Conservation (phyloP, 2,113 vertebrate genomes). For the Lichenostomus cassidix region DNA sequence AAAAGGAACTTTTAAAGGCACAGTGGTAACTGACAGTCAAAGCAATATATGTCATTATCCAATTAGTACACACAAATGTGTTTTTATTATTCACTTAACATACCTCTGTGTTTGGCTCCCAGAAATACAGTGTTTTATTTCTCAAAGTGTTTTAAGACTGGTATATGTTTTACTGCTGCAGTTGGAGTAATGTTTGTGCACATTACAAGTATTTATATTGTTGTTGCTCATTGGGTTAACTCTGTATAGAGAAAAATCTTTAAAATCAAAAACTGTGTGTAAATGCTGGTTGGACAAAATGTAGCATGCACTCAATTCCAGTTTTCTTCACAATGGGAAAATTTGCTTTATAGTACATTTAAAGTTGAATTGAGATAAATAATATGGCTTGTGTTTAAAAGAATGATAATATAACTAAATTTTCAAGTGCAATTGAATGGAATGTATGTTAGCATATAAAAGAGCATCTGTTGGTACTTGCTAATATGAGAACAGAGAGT, state of each 20-base stretch:
- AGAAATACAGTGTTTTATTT: constrained; percentile 31
- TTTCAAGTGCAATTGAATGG: constrained; percentile 7
- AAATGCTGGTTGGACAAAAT: constrained; percentile 25
- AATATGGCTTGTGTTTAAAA: constrained; percentile 4
- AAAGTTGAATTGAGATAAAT: constrained; percentile 17
- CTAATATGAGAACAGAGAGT: background rate
- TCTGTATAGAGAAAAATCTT: constrained; percentile 17
- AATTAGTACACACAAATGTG: constrained; percentile 69
- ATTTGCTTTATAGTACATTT: background rate
- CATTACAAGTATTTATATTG: background rate
- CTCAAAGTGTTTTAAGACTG: constrained; percentile 37
- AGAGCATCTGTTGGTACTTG: background rate
- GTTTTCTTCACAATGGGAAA: background rate
- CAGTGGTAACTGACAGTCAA: constrained; percentile 70
- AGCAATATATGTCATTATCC: constrained; percentile 72
- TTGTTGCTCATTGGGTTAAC: constrained; percentile 12
- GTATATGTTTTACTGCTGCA: constrained; percentile 28
- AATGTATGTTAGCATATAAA: background rate
- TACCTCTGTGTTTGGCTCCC: constrained; percentile 55
- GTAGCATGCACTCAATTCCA: background rate
- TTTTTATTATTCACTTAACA: constrained; percentile 65
- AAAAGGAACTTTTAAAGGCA: constrained; percentile 72
- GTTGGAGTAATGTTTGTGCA: background rate
- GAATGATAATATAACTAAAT: constrained; percentile 12
- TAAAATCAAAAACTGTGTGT: background rate